phyloP scores from a whole-genome alignment of 92 coral and sea anemone genomes.

The Palythoa heliodiscus region DNA sequence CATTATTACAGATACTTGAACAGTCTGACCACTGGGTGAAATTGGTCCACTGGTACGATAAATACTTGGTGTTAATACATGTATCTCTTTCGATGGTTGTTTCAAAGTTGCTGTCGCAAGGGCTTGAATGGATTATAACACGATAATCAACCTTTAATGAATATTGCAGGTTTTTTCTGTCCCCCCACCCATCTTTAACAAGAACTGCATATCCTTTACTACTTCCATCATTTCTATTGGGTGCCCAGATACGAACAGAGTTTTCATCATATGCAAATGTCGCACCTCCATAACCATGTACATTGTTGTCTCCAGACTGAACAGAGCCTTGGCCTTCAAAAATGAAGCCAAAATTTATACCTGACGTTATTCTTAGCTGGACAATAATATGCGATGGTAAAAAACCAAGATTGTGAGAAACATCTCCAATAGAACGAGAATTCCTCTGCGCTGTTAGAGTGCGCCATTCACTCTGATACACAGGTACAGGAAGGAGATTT shows the following conservation, averaged over 20 bases:
- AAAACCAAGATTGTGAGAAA: conserved; percentile 50
- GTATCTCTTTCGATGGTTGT: conserved; percentile 55
- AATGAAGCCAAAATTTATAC: conserved; percentile 65
- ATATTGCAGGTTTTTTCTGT: conserved; percentile 52
- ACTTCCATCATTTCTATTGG: conserved; percentile 70
- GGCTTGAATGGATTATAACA: conserved; percentile 68
- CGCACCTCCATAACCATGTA: conserved; percentile 86
- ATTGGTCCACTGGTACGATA: conserved; percentile 68
- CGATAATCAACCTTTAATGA: conserved; percentile 60
- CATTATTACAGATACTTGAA: conserved; percentile 94
- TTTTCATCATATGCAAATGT: conserved; percentile 87
- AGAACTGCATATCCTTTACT: conserved; percentile 80
- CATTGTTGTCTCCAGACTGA: conserved; percentile 77
- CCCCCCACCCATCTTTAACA: conserved; percentile 89
- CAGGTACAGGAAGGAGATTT: conserved; percentile 74
- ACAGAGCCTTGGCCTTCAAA: conserved; percentile 92
- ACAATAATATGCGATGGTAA: conserved; percentile 78
- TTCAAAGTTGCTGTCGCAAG: conserved; percentile 58
- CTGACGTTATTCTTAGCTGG: conserved; percentile 64
- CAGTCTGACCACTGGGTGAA: conserved; percentile 76
- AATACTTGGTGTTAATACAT: conserved; percentile 63
- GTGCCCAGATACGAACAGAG: conserved; percentile 88
- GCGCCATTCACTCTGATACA: conserved; percentile 76
- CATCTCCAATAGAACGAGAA: conserved; percentile 59
- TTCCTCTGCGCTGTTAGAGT: conserved; percentile 63